Evolutionary conservation across 2,888 invertebrate species (phyloP).

Genomic region (Brassicogethes aeneus): DNA sequence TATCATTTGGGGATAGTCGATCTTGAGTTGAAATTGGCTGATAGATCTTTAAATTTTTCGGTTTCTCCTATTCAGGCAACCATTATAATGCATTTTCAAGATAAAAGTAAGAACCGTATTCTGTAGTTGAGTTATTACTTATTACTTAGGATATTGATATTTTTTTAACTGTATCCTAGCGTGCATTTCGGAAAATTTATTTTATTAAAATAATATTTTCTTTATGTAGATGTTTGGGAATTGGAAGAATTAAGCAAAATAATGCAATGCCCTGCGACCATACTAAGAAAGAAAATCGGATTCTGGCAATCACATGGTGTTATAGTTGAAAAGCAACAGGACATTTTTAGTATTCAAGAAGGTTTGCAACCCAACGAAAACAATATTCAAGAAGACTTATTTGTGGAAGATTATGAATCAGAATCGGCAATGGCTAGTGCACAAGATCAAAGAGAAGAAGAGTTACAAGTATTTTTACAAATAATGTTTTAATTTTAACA

Average conservation of each 20-base stretch:
- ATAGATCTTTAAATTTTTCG: conserved; percentile 62
- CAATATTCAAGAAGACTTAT: conserved; percentile 51
- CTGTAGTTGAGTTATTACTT: background rate
- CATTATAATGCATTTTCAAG: conserved; percentile 87
- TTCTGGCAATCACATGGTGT: conserved; percentile 88
- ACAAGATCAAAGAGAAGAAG: conserved; percentile 89
- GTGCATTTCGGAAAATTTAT: no score
- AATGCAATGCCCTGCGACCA: conserved; percentile 81
- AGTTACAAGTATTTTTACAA: conserved; percentile 58
- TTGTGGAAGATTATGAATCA: conserved; percentile 80
- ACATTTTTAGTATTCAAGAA: conserved; percentile 67
- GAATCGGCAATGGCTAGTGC: conserved; percentile 94
- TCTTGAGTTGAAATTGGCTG: conserved; percentile 81
- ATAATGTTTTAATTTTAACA: background rate
- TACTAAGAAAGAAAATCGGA: conserved; percentile 76
- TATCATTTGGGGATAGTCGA: conserved; percentile 87
- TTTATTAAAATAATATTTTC: background rate
- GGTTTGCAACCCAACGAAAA: conserved; percentile 48
- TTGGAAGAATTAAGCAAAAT: conserved; percentile 76
- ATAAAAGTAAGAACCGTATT: conserved; percentile 65
- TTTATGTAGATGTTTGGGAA: conserved; percentile 62
- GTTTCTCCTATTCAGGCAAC: conserved; percentile 92
- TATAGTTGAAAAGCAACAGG: conserved; percentile 64
- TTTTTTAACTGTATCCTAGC: no score
- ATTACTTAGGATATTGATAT: background rate